These are phyloP conservation scores for Byasa hedistus DNA, from an alignment of 2,888 invertebrate species.

Conservation along the genomic window DNA sequence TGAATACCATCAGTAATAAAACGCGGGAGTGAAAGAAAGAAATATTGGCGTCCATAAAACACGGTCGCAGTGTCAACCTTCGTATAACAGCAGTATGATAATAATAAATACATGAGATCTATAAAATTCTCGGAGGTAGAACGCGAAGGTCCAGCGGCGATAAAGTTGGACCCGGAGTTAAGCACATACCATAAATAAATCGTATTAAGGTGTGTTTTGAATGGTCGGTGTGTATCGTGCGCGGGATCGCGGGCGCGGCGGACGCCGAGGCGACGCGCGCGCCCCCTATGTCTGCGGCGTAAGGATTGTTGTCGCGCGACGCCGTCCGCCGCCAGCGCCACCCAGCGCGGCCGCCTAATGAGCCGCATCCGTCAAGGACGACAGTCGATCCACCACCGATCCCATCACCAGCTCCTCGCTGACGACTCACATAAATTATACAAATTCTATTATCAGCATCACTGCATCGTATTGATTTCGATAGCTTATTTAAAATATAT, in stretches of 20 bases:
- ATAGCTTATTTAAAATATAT: not conserved
- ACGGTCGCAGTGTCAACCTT: constrained; percentile 56
- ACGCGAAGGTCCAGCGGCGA: constrained; percentile 43
- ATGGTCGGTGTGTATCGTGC: constrained; percentile 59
- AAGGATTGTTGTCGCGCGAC: constrained; percentile 39
- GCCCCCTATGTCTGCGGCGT: constrained; percentile 64
- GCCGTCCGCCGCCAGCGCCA: constrained; percentile 46
- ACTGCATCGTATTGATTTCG: constrained; percentile 16
- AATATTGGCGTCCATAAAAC: constrained; percentile 63
- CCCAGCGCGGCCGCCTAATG: constrained; percentile 67
- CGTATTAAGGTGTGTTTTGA: constrained; percentile 67
- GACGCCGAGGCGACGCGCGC: constrained; percentile 65
- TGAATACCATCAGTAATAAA: constrained; percentile 54
- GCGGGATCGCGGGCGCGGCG: constrained; percentile 59
- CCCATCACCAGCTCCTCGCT: constrained; percentile 38
- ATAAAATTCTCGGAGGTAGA: constrained; percentile 59
- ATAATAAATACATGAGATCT: constrained; percentile 60
- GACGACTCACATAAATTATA: constrained; percentile 24
- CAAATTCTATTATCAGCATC: constrained; percentile 9
- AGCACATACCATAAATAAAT: constrained; percentile 72
- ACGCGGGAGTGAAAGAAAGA: constrained; percentile 59
- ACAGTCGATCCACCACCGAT: constrained; percentile 58
- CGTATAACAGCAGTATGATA: constrained; percentile 54
- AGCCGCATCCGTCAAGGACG: constrained; percentile 68
- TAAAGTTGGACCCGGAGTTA: constrained; percentile 56